These are phyloP conservation scores for Drosophila nikananu DNA, from an alignment of 1,140 invertebrate species.

Conservation along the genomic window DNA sequence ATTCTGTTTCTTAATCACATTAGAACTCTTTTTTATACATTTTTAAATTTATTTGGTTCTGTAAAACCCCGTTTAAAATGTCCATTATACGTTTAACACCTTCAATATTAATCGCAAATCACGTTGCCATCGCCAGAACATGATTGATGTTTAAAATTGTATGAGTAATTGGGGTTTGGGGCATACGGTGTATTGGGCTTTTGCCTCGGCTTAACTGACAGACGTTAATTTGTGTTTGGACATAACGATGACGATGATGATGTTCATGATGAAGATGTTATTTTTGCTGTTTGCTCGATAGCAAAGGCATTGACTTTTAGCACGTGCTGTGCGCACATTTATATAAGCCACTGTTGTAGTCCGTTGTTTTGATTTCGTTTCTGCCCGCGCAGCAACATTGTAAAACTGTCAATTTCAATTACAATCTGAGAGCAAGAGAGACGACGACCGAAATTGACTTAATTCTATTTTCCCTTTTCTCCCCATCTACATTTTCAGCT, in stretches of 20 bases:
- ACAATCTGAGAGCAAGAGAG: constrained; percentile 35
- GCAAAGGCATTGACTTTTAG: constrained; percentile 67
- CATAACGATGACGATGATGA: constrained; percentile 29
- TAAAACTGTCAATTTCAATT: constrained; percentile 73
- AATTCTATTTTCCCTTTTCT: constrained; percentile 14
- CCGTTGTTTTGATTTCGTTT: constrained; percentile 67
- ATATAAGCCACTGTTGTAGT: constrained; percentile 56
- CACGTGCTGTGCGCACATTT: constrained; percentile 62
- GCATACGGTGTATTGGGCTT: constrained; percentile 16
- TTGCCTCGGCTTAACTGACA: constrained; percentile 40
- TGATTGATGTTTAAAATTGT: constrained; percentile 13
- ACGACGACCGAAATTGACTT: constrained; percentile 23
- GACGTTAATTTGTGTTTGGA: constrained; percentile 56
- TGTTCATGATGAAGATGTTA: constrained; percentile 6
- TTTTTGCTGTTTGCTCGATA: constrained; percentile 21
- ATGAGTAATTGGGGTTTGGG: constrained; percentile 9
- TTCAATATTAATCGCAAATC: neutral
- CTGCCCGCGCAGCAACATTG: constrained; percentile 40
- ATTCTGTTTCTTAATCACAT: neutral
- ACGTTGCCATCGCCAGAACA: constrained; percentile 38
- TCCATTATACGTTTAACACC: neutral
- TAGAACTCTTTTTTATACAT: neutral
- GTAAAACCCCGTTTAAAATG: neutral
- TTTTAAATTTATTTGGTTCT: neutral
- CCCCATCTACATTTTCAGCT: constrained; percentile 38